Evolutionary conservation across 2,797 vertebrate species (phyloP).

Genomic region (Poeciliopsis gracilis): DNA sequence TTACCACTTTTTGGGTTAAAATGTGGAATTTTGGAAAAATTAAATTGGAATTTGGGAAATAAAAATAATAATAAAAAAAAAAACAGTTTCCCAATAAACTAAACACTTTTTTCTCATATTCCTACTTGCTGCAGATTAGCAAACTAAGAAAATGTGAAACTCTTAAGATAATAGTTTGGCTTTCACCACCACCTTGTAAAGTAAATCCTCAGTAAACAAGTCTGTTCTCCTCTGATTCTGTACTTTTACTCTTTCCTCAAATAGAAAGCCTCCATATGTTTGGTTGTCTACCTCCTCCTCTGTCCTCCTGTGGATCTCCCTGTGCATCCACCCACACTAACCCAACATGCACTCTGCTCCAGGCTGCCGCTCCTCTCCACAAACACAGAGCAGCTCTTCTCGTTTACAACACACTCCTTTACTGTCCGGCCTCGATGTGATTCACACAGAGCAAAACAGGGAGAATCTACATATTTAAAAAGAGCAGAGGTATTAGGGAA

Average conservation of each 20-base stretch:
- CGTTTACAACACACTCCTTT: slow-evolving; percentile 28
- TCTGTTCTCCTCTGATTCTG: neutral
- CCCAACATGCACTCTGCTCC: slow-evolving; percentile 66
- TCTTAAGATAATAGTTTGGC: neutral
- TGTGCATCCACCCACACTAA: slow-evolving; percentile 67
- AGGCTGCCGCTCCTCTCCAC: slow-evolving; percentile 44
- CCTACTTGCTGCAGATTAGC: neutral
- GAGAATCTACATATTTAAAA: neutral
- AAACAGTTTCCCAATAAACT: neutral
- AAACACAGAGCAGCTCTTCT: slow-evolving; percentile 44
- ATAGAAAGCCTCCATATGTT: slow-evolving; percentile 20
- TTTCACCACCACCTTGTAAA: neutral
- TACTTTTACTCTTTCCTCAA: slow-evolving; percentile 9
- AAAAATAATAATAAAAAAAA: neutral
- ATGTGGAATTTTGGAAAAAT: neutral
- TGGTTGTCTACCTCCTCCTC: slow-evolving; percentile 24
- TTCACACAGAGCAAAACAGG: slow-evolving; percentile 20
- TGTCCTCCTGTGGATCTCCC: slow-evolving; percentile 48
- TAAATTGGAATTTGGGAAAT: neutral
- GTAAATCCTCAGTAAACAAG: neutral
- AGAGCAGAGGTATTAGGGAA: neutral
- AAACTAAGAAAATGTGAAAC: neutral
- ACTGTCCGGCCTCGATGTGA: slow-evolving; percentile 43
- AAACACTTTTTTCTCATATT: neutral
- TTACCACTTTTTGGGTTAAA: neutral